phyloP scores from a whole-genome alignment of 2,797 vertebrate species.

The Chelonia mydas region DNA sequence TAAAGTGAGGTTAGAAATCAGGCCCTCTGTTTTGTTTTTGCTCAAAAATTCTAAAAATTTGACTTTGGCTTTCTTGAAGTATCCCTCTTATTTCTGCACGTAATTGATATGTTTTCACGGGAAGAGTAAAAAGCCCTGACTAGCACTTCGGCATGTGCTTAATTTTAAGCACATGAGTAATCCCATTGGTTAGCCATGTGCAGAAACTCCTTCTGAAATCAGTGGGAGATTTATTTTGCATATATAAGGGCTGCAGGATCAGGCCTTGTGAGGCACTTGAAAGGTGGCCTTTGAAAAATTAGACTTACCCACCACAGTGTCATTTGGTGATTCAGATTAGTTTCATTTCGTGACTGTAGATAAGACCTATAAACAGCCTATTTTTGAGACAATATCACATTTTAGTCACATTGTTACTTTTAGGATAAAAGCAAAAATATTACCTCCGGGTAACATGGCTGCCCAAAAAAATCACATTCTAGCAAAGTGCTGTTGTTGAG shows the following conservation, averaged over 20 bases:
- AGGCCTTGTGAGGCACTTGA: background rate
- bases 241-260: background rate
- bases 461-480: conserved; percentile 82
- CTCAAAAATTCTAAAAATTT: background rate
- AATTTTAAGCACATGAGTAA: background rate
- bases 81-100: background rate
- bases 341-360: background rate
- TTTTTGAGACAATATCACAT: background rate
- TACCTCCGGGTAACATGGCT: conserved; percentile 81
- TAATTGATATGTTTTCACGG: background rate
- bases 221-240: background rate
- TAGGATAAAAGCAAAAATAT: conserved; percentile 19
- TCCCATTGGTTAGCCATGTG: background rate
- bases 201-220: accelerated
- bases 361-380: background rate
- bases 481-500: conserved; percentile 80
- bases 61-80: background rate
- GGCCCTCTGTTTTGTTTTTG: background rate
- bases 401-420: background rate
- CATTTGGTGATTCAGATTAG: background rate
- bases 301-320: background rate
- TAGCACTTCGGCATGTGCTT: background rate
- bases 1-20: background rate
- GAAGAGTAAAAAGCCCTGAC: background rate
- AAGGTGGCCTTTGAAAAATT: background rate